These are phyloP conservation scores for Pampus argenteus DNA, from an alignment of 2,797 vertebrate genomes.

Conservation along the genomic window DNA sequence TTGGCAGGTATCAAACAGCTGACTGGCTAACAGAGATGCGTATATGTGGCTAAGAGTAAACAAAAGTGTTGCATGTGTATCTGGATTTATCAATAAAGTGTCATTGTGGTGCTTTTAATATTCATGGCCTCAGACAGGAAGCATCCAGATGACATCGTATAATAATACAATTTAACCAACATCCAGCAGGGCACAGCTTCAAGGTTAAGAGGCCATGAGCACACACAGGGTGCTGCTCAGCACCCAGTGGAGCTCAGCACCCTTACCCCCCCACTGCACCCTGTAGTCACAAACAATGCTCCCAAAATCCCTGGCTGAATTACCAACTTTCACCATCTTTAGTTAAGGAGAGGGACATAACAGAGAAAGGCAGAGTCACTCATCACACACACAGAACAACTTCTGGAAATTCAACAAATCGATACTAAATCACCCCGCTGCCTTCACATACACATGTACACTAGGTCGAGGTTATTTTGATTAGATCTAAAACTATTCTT, in stretches of 20 bases:
- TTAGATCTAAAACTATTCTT: slow-evolving; percentile 70
- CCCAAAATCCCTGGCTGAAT: slow-evolving; percentile 62
- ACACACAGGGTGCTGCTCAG: slow-evolving; percentile 32
- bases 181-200: slow-evolving; percentile 41
- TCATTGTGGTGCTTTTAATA: slow-evolving; percentile 38
- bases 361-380: slow-evolving; percentile 47
- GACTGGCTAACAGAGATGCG: background rate
- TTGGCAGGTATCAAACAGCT: background rate
- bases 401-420: slow-evolving; percentile 54
- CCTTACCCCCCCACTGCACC: slow-evolving; percentile 2
- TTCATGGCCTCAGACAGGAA: slow-evolving; percentile 22
- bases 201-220: slow-evolving; percentile 55
- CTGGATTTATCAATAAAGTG: slow-evolving; percentile 7
- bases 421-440: slow-evolving; percentile 43
- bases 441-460: slow-evolving; percentile 22
- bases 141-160: slow-evolving; percentile 37
- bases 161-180: slow-evolving; percentile 50
- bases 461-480: slow-evolving; percentile 67
- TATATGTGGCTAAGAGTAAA: background rate
- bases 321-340: slow-evolving; percentile 39
- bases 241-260: slow-evolving; percentile 48
- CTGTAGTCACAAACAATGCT: slow-evolving; percentile 39
- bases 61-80: slow-evolving; percentile 5
- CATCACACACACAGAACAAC: slow-evolving; percentile 38
- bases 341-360: slow-evolving; percentile 35